Conservation (phyloP, 2,888 invertebrate species). For the Lithophane socia region DNA sequence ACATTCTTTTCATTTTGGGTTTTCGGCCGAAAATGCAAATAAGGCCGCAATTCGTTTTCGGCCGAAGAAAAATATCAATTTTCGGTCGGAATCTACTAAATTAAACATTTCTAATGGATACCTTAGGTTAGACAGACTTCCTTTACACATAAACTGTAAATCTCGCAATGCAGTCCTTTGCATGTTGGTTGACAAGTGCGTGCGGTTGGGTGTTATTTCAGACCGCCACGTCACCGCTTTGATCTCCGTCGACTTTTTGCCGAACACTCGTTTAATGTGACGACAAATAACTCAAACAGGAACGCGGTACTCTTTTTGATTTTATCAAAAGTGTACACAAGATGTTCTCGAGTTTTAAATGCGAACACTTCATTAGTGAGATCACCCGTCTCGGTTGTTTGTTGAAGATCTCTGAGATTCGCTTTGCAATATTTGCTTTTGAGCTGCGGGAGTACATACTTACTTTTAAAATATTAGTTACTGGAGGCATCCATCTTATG, state of each 20-base stretch:
- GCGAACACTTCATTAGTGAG: slow-evolving; percentile 87
- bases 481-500: neutral
- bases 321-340: slow-evolving; percentile 81
- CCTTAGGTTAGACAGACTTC: neutral
- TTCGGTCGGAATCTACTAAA: neutral
- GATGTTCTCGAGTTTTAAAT: slow-evolving; percentile 82
- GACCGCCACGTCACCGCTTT: slow-evolving; percentile 85
- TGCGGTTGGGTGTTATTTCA: slow-evolving; percentile 84
- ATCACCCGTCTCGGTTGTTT: slow-evolving; percentile 78
- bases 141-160: slow-evolving; percentile 51
- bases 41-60: neutral
- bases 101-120: neutral
- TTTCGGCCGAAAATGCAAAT: neutral
- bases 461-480: slow-evolving; percentile 57
- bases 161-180: slow-evolving; percentile 60
- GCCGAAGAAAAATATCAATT: neutral
- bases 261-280: slow-evolving; percentile 87
- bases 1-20: neutral
- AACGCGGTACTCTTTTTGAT: slow-evolving; percentile 84
- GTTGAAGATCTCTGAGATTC: slow-evolving; percentile 71
- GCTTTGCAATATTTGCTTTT: slow-evolving; percentile 74
- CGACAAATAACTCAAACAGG: slow-evolving; percentile 89
- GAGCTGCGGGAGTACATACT: slow-evolving; percentile 45
- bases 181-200: slow-evolving; percentile 75
- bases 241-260: slow-evolving; percentile 87